Base-by-base conservation (phyloP, 2,888 invertebrate genomes). In the Drosophila yooni region DNA sequence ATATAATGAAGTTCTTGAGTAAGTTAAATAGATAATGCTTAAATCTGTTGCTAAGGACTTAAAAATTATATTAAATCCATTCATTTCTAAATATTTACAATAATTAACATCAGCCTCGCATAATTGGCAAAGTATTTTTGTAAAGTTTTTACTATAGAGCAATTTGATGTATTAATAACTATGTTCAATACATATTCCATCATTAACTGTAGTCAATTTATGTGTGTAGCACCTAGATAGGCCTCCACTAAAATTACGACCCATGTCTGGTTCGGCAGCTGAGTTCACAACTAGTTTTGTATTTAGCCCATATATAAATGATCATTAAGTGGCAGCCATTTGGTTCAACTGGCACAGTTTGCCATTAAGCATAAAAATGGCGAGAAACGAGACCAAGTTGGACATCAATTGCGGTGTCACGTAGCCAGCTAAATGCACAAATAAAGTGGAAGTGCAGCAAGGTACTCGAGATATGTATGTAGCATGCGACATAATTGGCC, bases 401-500 rank as follows among this genome's bases (percentile, higher is more conserved):
- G 18, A 43, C 58, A 63, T 67, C 69, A 67, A 53, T 71, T 74
- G 58, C 53, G 52, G 56, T 57, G 69, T 76, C 79, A 84, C 74
- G 68, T 77, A 65, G 34, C 11, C 21, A 34, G 18, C 18, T 29
- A 53, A 53, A 10, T n/a, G 38, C 29, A 57, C 10, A 3, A 18
- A 57, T 3, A 18, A 18, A 65, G 25, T 36, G 51, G 15, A 66
- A 56, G 36, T 54, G 36, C 59, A 52, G 62, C 18, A 27, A 36
- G n/a, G 60, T 27, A 57, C 38, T 36, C 51, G 50, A 73, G 70
- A 77, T 71, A 73, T 65, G 65, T 81, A 74, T 80, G 62, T 81
- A 74, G 80, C 82, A 80, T 87, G 72, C 50, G 70, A 71, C 73
- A 83, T 81, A 88, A 86, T 86, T 83, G 77, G 79, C 81, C 78